Percentiles rank a stretch among this genome's conserved stretches.
These are phyloP conservation scores for Prietella phreatophila DNA, from an alignment of 2,113 vertebrate species.

Conservation along the genomic window DNA sequence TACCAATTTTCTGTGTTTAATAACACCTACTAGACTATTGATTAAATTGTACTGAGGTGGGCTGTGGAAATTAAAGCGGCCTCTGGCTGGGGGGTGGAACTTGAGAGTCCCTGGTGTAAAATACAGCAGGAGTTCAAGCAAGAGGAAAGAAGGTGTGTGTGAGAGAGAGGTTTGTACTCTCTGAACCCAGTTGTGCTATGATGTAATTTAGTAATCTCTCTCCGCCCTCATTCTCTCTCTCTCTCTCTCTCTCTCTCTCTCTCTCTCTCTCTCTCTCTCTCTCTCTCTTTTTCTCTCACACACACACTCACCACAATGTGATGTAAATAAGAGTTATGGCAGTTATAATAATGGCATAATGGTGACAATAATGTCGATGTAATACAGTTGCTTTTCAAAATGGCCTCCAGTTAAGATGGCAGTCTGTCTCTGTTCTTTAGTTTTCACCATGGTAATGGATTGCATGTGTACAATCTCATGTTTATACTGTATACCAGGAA, in stretches of 20 bases:
- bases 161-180: slow-evolving; percentile 27
- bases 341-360: neutral
- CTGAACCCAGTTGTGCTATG: slow-evolving; percentile 35
- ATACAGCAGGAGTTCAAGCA: neutral
- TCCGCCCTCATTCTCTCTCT: neutral
- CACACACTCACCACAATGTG: neutral
- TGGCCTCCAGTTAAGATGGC: neutral
- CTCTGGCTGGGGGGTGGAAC: neutral
- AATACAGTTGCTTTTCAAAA: neutral
- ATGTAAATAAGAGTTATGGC: neutral
- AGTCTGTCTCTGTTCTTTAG: neutral
- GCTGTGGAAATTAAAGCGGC: neutral
- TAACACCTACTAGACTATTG: too few species aligned
- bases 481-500: neutral
- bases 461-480: neutral
- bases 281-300: neutral
- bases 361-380: slow-evolving; percentile 2
- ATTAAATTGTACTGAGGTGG: neutral
- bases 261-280: neutral
- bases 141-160: neutral
- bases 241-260: neutral
- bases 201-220: slow-evolving; percentile 12
- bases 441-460: neutral
- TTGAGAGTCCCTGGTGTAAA: neutral
- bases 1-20: too few species aligned